Evolutionary conservation across 2,888 invertebrate genomes (phyloP), one percentile per base, ranked within the genome.

Genomic region (Ennomos erosarius): DNA sequence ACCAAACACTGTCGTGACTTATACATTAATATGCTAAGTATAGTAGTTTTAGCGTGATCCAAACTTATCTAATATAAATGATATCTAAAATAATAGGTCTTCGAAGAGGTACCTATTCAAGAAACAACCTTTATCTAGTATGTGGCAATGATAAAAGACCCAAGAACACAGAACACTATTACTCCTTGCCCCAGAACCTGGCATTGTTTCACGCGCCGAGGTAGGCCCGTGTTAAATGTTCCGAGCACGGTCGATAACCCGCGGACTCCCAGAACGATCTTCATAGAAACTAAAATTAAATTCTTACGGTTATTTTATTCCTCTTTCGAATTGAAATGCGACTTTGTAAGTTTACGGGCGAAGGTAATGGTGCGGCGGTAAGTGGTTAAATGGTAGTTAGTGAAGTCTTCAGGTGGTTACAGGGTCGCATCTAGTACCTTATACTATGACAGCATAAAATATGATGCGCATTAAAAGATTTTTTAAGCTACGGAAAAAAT

Each of bases 271-370:
- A 11, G 1, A 12, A 40, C 13, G 16, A 36, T 11, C 26, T 42
- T 57, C 46, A 57, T 47, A 52, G 42, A 47, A 57, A 57, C 51
- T 52, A 47, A 52, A 52, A 57, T 57, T 57, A 57, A 57, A 57
- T 52, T 57, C 52, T 57, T 52, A 57, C 47, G 42, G 47, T 52
- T 46, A 57, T 57, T 57, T 57, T 57, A 57, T 47, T 57, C 51
- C 42, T 33, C 9, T 37, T 33, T 26, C 37, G 52, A 57, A 52
- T 57, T 57, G 57, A 57, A 57, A 52, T 52, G 57, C 38, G 42
- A 47, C 52, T 47, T 47, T 51, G 46, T 52, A 43, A 57, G 42
- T 57, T 57, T 57, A 52, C 47, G 33, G 38, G 10, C 4, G 12
- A 34, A 57, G 26, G 47, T 57, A 57, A 57, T 52, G 57, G 52